Evolutionary conservation across 2,888 invertebrate genomes (phyloP), one percentile per base, ranked within the genome.

Genomic region (Monopis laevigella): DNA sequence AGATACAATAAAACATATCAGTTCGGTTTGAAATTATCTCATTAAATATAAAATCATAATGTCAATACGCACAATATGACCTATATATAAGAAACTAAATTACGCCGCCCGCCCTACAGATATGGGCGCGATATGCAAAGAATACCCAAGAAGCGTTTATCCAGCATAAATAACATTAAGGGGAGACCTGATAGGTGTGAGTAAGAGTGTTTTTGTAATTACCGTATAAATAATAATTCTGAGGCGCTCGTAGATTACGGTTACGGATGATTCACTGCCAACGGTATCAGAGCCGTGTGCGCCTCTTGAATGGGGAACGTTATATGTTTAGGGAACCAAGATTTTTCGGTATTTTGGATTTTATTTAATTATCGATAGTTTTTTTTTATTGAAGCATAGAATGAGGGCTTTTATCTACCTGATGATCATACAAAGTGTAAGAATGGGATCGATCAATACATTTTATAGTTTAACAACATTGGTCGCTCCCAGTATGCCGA

Each of bases 141-240:
- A 75, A 65, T 61, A 55, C 65, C 65, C 65, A 54, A 59, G 59
- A 57, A 18, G 53, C 65, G 67, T 72, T 72, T 73, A 77, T 73
- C 78, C 77, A 59, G 51, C 70, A 74, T 78, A 77, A 78, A 77
- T 77, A 72, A 75, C 72, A 69, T 74, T 71, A 74, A 54, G 53
- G 62, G 53, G 60, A 65, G 75, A 71, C 73, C 67, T 21, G 36
- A 36, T 36, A 36, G 32, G 32, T 21, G 36, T 21, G 19, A 29
- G 64, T 66, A 69, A 58, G 72, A 69, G 72, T 70, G 73, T 74
- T 69, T 71, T 74, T 70, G 78, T 78, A 80, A 80, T 80, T 78
- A 80, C 78, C 70, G 65, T 80, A 80, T 80, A 80, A 78, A 80
- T 80, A 80, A 80, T 80, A 68, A 80, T 78, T 73, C 64, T 55